A percentile compares a stretch with the other conserved stretches of the same genome.
Conservation (phyloP, 2,797 vertebrate species). For the Adrianichthys oophorus region DNA sequence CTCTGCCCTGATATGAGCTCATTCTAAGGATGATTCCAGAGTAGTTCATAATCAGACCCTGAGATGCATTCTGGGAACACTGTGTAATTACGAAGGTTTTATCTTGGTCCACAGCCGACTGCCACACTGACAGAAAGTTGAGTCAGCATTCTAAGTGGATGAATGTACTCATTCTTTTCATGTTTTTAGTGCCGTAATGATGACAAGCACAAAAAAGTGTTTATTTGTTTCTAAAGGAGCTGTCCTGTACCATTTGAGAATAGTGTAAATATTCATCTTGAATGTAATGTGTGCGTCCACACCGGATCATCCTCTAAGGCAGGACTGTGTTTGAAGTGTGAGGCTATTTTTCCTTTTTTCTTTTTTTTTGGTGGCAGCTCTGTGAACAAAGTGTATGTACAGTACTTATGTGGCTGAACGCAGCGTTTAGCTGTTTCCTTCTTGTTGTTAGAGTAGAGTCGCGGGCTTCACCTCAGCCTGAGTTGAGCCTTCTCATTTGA, state of each 20-base stretch:
- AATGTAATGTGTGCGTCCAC: conserved; percentile 55
- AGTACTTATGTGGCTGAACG: conserved; percentile 69
- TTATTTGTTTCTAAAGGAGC: conserved; percentile 58
- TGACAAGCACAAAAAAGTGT: conserved; percentile 74
- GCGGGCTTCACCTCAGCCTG: conserved; percentile 59
- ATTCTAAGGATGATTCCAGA: conserved; percentile 36
- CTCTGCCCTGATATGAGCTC: conserved; percentile 30
- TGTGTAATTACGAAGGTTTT: conserved; percentile 26
- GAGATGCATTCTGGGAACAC: conserved; percentile 42
- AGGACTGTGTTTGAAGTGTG: conserved; percentile 51
- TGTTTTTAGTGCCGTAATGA: conserved; percentile 59
- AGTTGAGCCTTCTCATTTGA: conserved; percentile 68
- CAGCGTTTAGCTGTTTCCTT: conserved; percentile 62
- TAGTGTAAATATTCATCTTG: conserved; percentile 73
- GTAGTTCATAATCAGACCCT: conserved; percentile 61
- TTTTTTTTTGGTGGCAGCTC: conserved; percentile 42
- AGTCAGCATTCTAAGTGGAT: conserved; percentile 45
- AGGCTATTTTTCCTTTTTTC: conserved; percentile 25
- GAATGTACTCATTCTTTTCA: conserved; percentile 55
- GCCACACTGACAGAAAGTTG: conserved; percentile 58
- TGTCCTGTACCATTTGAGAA: conserved; percentile 70
- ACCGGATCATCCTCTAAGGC: conserved; percentile 24
- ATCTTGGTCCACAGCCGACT: conserved; percentile 52
- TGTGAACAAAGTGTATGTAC: conserved; percentile 75
- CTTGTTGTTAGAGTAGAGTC: conserved; percentile 65